A percentile compares a stretch with the other conserved stretches of the same genome.
Conservation (phyloP, 2,113 vertebrate genomes). For the Junco hyemalis region DNA sequence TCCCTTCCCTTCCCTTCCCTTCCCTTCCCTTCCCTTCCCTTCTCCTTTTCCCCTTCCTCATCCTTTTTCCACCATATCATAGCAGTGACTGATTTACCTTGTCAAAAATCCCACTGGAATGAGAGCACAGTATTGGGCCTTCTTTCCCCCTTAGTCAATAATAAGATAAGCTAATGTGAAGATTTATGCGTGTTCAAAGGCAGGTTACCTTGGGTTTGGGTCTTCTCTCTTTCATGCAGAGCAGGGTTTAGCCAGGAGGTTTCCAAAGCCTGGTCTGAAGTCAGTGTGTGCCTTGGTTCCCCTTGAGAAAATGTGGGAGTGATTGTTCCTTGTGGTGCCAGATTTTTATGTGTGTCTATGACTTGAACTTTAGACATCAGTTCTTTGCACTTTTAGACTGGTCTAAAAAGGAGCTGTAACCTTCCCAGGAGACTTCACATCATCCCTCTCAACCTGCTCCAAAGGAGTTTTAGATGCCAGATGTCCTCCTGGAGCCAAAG, state of each 20-base stretch:
- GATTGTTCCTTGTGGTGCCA: accelerated
- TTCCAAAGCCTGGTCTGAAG: background rate
- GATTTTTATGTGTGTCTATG: background rate
- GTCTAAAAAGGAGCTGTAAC: background rate
- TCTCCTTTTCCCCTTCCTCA: background rate
- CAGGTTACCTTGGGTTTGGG: background rate
- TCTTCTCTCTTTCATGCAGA: background rate
- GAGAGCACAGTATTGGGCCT: accelerated
- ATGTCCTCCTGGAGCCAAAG: background rate
- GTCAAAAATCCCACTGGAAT: background rate
- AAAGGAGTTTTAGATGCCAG: background rate
- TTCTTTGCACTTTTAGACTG: background rate
- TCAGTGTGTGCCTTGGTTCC: background rate
- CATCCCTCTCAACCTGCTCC: background rate
- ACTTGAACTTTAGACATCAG: background rate
- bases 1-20: no score
- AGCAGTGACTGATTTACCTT: background rate
- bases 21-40: no score
- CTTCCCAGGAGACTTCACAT: background rate
- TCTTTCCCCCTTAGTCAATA: background rate
- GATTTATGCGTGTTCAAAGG: background rate
- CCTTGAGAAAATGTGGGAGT: accelerated
- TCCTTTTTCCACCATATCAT: background rate
- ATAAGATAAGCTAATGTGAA: background rate
- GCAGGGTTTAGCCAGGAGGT: background rate